Percentiles rank a stretch among this genome's conserved stretches.
Evolutionary conservation across 2,797 vertebrate species (phyloP).

Genomic region (Serranus cabrilla): DNA sequence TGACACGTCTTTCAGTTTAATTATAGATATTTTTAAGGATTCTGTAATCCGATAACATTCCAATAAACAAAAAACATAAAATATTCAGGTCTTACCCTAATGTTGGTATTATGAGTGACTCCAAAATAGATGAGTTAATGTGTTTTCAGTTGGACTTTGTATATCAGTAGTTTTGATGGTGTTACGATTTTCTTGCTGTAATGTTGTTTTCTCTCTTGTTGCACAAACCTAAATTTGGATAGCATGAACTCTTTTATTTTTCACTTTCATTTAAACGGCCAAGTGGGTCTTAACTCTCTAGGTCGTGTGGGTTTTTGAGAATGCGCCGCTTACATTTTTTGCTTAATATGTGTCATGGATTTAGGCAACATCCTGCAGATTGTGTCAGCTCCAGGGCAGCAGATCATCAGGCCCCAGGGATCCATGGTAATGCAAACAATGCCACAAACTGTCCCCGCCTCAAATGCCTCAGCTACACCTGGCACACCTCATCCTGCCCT

Average conservation of each 20-base stretch:
- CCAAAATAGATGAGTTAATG: background rate
- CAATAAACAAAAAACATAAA: too few relatives aligned
- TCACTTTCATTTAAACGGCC: background rate
- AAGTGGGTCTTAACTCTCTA: background rate
- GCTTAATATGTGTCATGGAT: constrained; percentile 30
- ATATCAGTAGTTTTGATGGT: background rate
- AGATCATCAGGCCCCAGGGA: constrained; percentile 91
- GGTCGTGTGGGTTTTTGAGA: background rate
- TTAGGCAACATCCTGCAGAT: constrained; percentile 98
- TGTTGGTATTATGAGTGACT: too few relatives aligned
- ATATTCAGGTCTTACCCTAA: too few relatives aligned
- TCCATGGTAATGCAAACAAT: constrained; percentile 94
- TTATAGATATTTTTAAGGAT: too few relatives aligned
- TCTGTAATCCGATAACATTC: too few relatives aligned
- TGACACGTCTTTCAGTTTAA: too few relatives aligned
- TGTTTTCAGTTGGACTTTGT: constrained; percentile 1
- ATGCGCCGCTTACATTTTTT: background rate
- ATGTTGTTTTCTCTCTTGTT: background rate
- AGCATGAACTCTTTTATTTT: background rate
- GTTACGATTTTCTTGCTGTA: background rate
- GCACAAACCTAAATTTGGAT: background rate
- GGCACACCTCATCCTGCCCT: constrained; percentile 82
- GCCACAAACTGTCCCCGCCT: constrained; percentile 88
- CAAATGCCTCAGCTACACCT: constrained; percentile 86
- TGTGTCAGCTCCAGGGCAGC: constrained; percentile 95